Base-by-base conservation (phyloP, 2,797 vertebrate genomes). In the Diplodus puntazzo region DNA sequence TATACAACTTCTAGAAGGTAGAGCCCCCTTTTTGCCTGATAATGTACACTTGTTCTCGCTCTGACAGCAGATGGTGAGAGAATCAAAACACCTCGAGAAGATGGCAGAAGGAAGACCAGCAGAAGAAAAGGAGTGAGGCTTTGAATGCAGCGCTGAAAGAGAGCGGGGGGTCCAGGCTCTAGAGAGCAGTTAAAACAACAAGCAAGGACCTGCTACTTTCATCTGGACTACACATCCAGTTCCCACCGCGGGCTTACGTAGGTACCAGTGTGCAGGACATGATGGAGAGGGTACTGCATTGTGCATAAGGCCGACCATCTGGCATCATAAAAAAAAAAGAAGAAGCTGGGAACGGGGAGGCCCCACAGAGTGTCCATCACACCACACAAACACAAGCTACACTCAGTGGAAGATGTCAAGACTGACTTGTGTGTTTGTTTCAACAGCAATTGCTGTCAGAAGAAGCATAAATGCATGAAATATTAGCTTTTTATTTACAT, bases 251-350 rank as follows among this genome's bases (percentile, higher is more conserved):
- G 30, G 69, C 58, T 17, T 70, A 79, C 58, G 16, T 70, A 79
- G 81, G 82, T 88, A 81, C 81, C 82, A 73, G 82, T 61, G 75
- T 64, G 74, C 65, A 52, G 73, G 79, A 83, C 78, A 60, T 81
- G 84, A 90, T 17, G 69, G 77, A 77, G 80, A 74, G 80, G 84
- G 71, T 76, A 16, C 77, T 79, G 84, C 86, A 87, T 85, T 88
- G 88, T 85, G 89, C 61, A 63, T 83, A 59, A 90, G 84, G 78
- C 69, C 69, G 54, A 83, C 89, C 93, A 92, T 93, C 91, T 94
- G 92, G 87, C 75, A 48, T 84, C 82, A 89, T 88, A 89, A 89
- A 90, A 77, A 17, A 73, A 73, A 70, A 39, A 39, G 7, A 39
- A 9, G 30, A 34, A 77, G 66, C 82, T 54, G 55, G 52, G 74